Evolutionary conservation across 2,113 vertebrate species (phyloP).

Genomic region (Beaufortia kweichowensis): DNA sequence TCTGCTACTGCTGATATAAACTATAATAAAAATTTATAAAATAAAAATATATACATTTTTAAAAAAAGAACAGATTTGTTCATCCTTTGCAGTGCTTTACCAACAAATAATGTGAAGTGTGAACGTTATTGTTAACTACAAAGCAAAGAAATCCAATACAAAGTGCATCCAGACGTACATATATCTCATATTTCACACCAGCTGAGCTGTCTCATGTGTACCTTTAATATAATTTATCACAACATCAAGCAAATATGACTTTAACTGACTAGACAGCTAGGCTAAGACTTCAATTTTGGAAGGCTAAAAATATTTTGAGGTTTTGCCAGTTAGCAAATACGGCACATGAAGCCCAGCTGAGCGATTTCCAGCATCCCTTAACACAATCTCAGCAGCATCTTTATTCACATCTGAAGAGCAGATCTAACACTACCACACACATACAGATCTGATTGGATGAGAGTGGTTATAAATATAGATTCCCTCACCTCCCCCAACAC

Average conservation of each 20-base stretch:
- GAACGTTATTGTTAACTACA: no score
- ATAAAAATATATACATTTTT: no score
- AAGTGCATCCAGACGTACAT: no score
- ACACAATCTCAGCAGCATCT: slow-evolving; percentile 3
- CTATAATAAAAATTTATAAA: no score
- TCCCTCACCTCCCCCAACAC: slow-evolving; percentile 2
- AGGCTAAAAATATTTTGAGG: slow-evolving; percentile 16
- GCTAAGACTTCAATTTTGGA: slow-evolving; percentile 43
- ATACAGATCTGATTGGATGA: slow-evolving; percentile 38
- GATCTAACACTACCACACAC: slow-evolving; percentile 12
- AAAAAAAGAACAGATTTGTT: no score
- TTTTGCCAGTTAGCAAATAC: background rate
- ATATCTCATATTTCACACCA: background rate
- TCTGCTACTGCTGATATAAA: no score
- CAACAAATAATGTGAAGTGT: no score
- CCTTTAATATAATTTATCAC: background rate
- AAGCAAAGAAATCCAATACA: no score
- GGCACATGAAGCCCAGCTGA: slow-evolving; percentile 1
- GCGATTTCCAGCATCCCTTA: slow-evolving; percentile 10
- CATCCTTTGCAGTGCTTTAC: no score
- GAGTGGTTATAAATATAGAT: slow-evolving; percentile 54
- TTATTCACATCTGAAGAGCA: slow-evolving; percentile 10
- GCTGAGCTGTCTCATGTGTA: background rate
- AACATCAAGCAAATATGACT: background rate
- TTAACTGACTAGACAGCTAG: background rate